A percentile compares a stretch with the other conserved stretches of the same genome.
Conservation (phyloP, 1,140 invertebrate genomes). For the Odontomachus brunneus region DNA sequence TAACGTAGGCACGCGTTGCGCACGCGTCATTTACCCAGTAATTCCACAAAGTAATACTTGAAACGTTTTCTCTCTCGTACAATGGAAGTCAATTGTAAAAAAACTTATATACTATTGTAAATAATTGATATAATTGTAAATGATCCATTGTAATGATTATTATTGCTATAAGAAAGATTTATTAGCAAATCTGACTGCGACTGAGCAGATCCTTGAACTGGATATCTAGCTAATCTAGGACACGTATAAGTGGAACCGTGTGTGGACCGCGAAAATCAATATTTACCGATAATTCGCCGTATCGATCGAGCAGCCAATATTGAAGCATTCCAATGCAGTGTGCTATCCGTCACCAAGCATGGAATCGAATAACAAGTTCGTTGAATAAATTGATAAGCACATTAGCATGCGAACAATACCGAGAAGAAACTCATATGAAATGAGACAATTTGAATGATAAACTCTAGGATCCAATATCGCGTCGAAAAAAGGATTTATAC, state of each 20-base stretch:
- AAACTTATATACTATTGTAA: too few species aligned
- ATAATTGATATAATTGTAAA: too few species aligned
- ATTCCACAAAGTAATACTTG: too few species aligned
- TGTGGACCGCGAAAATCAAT: background rate
- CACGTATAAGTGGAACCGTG: background rate
- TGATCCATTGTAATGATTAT: too few species aligned
- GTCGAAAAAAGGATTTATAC: background rate
- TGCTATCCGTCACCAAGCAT: background rate
- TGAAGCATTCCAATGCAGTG: constrained; percentile 30
- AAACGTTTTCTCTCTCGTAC: too few species aligned
- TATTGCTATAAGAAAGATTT: background rate
- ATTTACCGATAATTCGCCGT: background rate
- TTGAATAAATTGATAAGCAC: constrained; percentile 33
- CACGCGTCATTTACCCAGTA: too few species aligned
- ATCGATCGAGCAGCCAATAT: constrained; percentile 1
- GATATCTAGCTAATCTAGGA: background rate
- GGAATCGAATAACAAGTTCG: background rate
- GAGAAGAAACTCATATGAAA: constrained; percentile 11
- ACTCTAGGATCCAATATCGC: background rate
- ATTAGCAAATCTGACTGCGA: background rate
- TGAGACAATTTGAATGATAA: constrained; percentile 6
- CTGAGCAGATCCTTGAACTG: background rate
- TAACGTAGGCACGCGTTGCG: too few species aligned
- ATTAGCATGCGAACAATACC: constrained; percentile 46
- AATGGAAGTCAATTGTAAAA: too few species aligned